These are phyloP conservation scores for Halichoerus grypus DNA, from an alignment of 2,113 vertebrate genomes.

Conservation along the genomic window DNA sequence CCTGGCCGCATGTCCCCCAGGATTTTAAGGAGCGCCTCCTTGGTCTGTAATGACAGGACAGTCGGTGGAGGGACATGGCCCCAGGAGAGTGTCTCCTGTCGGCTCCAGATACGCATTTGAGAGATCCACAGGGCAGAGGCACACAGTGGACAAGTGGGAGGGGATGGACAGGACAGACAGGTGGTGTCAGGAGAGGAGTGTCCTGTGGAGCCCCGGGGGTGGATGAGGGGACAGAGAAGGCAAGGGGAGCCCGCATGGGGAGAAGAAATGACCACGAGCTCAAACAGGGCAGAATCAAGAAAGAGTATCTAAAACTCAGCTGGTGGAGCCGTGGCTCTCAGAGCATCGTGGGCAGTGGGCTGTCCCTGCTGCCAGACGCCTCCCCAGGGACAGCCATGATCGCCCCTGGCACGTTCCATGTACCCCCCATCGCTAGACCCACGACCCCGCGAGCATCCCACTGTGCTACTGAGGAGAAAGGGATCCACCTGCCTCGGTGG, in stretches of 20 bases:
- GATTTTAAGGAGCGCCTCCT: constrained; percentile 88
- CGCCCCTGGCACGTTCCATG: background rate
- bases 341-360: fast-evolving
- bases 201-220: background rate
- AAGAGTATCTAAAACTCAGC: background rate
- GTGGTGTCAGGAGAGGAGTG: background rate
- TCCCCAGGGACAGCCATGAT: background rate
- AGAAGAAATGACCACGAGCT: background rate
- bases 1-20: constrained; percentile 87
- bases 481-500: background rate
- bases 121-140: background rate
- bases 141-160: background rate
- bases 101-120: background rate
- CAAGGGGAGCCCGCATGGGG: background rate
- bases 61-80: background rate
- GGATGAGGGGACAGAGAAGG: background rate
- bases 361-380: background rate
- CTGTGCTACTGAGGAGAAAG: background rate
- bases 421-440: background rate
- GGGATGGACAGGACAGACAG: background rate
- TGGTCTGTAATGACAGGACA: constrained; percentile 86
- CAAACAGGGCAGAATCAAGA: background rate
- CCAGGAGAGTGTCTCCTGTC: background rate
- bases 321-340: background rate
- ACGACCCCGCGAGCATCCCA: background rate